Conservation (phyloP, 2,888 invertebrate species). For the Hybos culiciformis region DNA sequence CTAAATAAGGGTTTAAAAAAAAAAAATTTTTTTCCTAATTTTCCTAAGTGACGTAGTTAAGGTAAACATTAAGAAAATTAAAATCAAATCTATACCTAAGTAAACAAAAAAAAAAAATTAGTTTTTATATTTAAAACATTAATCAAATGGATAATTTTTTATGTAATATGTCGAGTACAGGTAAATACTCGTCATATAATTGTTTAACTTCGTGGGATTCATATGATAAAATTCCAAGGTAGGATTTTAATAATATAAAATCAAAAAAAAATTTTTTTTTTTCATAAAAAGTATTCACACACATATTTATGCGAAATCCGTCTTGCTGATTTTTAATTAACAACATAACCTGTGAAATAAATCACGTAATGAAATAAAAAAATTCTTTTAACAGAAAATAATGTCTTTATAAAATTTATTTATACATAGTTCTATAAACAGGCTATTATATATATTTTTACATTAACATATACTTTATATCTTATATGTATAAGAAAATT, state of each 20-base stretch:
- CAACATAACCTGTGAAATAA: too few relatives aligned
- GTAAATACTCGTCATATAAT: constrained; percentile 78
- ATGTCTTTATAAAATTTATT: too few relatives aligned
- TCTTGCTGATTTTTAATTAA: too few relatives aligned
- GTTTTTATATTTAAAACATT: neutral
- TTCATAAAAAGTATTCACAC: too few relatives aligned
- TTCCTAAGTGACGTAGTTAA: neutral
- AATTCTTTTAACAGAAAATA: too few relatives aligned
- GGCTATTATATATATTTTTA: too few relatives aligned
- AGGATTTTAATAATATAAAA: constrained; percentile 18
- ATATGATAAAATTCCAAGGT: constrained; percentile 84
- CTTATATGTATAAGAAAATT: too few relatives aligned
- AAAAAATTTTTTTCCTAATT: neutral
- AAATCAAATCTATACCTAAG: neutral
- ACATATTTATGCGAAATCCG: too few relatives aligned
- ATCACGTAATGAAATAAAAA: too few relatives aligned
- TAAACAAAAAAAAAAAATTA: neutral
- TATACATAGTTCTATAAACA: too few relatives aligned
- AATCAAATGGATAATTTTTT: constrained; percentile 35
- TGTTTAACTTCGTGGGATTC: constrained; percentile 84
- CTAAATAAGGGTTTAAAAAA: neutral
- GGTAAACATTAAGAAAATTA: neutral
- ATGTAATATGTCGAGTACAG: constrained; percentile 42
- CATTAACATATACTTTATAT: too few relatives aligned
- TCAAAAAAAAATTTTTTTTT: too few relatives aligned